Conservation (phyloP, 2,888 invertebrate species). For the Patella pellucida region DNA sequence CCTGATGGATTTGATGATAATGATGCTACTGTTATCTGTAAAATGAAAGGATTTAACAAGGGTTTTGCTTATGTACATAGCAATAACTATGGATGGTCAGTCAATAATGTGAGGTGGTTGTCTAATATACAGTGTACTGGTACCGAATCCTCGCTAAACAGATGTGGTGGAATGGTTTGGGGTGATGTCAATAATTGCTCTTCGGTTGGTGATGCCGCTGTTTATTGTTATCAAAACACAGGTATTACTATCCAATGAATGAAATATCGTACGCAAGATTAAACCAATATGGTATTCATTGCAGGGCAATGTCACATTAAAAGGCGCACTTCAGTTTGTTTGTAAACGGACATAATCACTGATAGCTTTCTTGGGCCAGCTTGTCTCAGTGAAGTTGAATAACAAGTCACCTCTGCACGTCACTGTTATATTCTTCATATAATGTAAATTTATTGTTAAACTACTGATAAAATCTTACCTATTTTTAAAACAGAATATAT, state of each 20-base stretch:
- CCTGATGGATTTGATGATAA: constrained; percentile 51
- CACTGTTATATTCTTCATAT: too few relatives aligned
- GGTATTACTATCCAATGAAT: constrained; percentile 28
- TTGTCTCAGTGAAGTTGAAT: too few relatives aligned
- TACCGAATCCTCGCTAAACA: constrained; percentile 17
- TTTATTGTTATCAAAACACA: constrained; percentile 49
- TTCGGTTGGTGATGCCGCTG: constrained; percentile 45
- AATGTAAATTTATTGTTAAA: too few relatives aligned
- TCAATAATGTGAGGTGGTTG: constrained; percentile 16
- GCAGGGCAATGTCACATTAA: too few relatives aligned
- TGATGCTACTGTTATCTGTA: constrained; percentile 55
- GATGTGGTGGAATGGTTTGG: constrained; percentile 52
- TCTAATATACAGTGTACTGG: constrained; percentile 23
- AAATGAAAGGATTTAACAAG: constrained; percentile 47
- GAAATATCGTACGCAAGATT: too few relatives aligned
- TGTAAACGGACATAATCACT: too few relatives aligned
- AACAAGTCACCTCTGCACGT: too few relatives aligned
- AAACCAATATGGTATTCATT: too few relatives aligned
- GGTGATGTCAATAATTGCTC: constrained; percentile 48
- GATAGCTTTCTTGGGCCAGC: too few relatives aligned
- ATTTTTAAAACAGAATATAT: too few relatives aligned
- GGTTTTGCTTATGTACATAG: constrained; percentile 44
- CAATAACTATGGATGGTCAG: not conserved
- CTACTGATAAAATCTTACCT: too few relatives aligned
- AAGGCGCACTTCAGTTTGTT: too few relatives aligned